Conservation (phyloP, 1,140 invertebrate genomes). For the Ptiloglossa arizonensis region DNA sequence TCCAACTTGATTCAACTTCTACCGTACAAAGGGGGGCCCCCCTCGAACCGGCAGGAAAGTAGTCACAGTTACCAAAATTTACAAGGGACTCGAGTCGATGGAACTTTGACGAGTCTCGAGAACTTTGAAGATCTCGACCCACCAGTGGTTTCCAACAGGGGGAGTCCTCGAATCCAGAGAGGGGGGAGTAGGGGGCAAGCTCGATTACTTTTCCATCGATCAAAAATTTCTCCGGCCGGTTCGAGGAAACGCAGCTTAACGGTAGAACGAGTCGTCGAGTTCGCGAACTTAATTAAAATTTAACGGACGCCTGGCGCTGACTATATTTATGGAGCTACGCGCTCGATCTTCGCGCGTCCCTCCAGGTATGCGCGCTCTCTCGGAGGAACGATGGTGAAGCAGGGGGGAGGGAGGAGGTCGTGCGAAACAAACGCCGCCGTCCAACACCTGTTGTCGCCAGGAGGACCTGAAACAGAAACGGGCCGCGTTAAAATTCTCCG, state of each 20-base stretch:
- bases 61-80: too few relatives aligned
- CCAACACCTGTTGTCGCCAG: conserved; percentile 66
- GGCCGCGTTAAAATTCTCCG: conserved; percentile 15
- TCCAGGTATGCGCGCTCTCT: conserved; percentile 35
- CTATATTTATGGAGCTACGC: not conserved
- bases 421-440: conserved; percentile 51
- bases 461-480: not conserved
- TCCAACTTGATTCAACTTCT: too few relatives aligned
- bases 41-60: too few relatives aligned
- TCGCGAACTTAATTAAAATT: conserved; percentile 48
- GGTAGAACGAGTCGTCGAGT: conserved; percentile 35
- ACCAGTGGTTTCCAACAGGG: too few relatives aligned
- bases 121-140: too few relatives aligned
- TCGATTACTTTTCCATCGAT: not conserved
- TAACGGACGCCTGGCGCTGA: conserved; percentile 38
- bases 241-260: conserved; percentile 1
- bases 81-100: too few relatives aligned
- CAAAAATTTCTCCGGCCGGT: not conserved
- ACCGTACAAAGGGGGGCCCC: too few relatives aligned
- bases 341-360: conserved; percentile 18
- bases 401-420: conserved; percentile 22
- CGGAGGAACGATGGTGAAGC: too few relatives aligned
- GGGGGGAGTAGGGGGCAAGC: too few relatives aligned
- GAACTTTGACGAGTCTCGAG: too few relatives aligned
- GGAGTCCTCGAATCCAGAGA: too few relatives aligned